Base-by-base conservation (phyloP, 2,888 invertebrate species). In the Thecocarcelia acutangulata region DNA sequence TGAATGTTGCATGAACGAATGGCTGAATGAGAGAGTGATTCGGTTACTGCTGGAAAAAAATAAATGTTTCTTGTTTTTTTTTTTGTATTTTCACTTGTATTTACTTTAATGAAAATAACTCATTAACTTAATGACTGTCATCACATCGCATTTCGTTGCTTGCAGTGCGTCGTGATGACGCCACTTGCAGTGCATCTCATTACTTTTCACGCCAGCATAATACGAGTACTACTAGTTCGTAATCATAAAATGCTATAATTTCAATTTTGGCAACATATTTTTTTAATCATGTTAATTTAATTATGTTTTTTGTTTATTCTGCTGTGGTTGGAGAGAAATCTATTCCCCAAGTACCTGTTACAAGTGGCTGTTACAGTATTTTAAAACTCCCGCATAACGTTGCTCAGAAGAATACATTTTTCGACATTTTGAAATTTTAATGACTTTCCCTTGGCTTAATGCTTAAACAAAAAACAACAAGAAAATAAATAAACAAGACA, bases 111-210 rank as follows among this genome's bases (percentile, higher is more conserved):
- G 52, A 61, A 66, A 66, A 73, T 52, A 52, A 79, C 66, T 73
- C 78, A 79, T 73, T 68, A 73, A 66, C 44, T 59, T 79, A 79
- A 79, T 66, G 66, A 59, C 44, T 73, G 37, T 52, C 54, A 46
- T 40, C 64, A 75, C 56, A 75, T 72, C n/a, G 52, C 48, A 56
- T 48, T 54, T 48, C 37, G 46, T 15, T n/a, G 52, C 19, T n/a
- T 4, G n/a, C 40, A 56, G 40, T 58, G 21, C 21, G 37, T 13
- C 40, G 58, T 21, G 40, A 40, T 5, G 33, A 33, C 40, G 17
- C 13, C 68, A 56, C n/a, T 37, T 17, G 21, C 58, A 37, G 46
- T 46, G 21, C 33, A 63, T 40, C 6, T 17, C 63, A 33, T 63
- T 46, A 33, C 46, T 17, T 33, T 24, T 15, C 28, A 19, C 9